Percentiles rank a stretch among this genome's conserved stretches.
Evolutionary conservation across 2,113 vertebrate species (phyloP).

Genomic region (western clawed frog (Xenopus tropicalis)): UCB_Xtro_10.0 CM004443.2:133043001-133043500

Average conservation of each 20-base stretch:
- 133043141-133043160: slow-evolving; percentile 52
- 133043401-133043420: background rate
- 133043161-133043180: slow-evolving; percentile 39
- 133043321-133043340: slow-evolving; percentile 34
- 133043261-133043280: slow-evolving; percentile 44
- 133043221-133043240: slow-evolving; percentile 50
- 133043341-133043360: background rate
- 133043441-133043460: no score
- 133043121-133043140: slow-evolving; percentile 47
- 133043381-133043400: background rate
- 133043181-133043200: slow-evolving; percentile 45
- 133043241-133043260: slow-evolving; percentile 41
- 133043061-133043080: slow-evolving; percentile 46
- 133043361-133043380: background rate
- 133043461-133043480: no score
- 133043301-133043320: slow-evolving; percentile 29
- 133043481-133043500: no score
- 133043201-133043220: slow-evolving; percentile 48
- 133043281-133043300: slow-evolving; percentile 46
- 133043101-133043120: slow-evolving; percentile 46
- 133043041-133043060: slow-evolving; percentile 42
- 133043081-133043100: slow-evolving; percentile 43
- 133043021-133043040: slow-evolving; percentile 47
- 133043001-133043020: slow-evolving; percentile 45
- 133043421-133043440: no score